These are phyloP conservation scores for Myotis brandtii DNA, from an alignment of 2,113 vertebrate genomes.

Conservation along the genomic window DNA sequence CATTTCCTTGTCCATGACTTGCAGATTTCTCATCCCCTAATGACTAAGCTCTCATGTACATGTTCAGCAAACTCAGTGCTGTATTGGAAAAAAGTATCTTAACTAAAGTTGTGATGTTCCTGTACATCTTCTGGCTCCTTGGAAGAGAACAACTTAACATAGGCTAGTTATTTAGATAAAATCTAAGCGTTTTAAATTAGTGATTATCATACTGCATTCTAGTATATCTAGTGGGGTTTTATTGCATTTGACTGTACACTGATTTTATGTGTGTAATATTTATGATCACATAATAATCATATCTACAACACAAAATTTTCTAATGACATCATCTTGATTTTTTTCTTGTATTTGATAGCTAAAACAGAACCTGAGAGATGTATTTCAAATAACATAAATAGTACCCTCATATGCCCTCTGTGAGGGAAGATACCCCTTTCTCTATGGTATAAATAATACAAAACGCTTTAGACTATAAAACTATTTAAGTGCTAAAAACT, in stretches of 20 bases:
- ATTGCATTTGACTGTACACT: background rate
- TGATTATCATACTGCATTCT: background rate
- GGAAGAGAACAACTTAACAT: background rate
- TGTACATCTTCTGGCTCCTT: background rate
- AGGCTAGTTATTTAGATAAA: background rate
- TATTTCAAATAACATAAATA: constrained; percentile 19
- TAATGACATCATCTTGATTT: background rate
- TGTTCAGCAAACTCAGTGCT: background rate
- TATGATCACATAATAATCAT: background rate
- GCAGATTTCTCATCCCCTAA: background rate
- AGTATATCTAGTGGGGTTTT: background rate
- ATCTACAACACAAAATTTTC: background rate
- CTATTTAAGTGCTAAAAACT: background rate
- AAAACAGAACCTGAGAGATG: background rate
- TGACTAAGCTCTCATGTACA: background rate
- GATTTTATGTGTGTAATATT: background rate
- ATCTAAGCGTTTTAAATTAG: background rate
- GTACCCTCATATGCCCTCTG: background rate
- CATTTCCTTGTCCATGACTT: background rate
- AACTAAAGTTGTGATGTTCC: background rate
- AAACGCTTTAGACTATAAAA: background rate
- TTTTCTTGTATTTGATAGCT: background rate
- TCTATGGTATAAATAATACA: background rate
- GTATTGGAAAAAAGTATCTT: background rate
- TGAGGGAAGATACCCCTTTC: background rate